Evolutionary conservation across 2,888 invertebrate genomes (phyloP).

Genomic region (Caenorhabditis wallacei): DNA sequence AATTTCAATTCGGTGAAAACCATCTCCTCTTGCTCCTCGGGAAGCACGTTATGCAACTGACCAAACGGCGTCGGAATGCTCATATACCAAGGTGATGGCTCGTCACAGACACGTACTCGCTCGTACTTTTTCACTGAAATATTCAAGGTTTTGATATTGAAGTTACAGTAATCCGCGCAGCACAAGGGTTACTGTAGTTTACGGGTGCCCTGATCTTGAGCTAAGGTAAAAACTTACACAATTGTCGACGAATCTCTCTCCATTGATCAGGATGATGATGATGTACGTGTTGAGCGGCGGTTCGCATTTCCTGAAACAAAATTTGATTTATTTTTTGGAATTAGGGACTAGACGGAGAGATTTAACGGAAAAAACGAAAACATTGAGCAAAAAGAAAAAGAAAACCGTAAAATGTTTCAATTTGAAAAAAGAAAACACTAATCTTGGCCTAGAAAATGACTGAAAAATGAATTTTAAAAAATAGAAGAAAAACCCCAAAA

Average conservation of each 20-base stretch:
- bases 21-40: conserved; percentile 62
- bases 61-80: conserved; percentile 53
- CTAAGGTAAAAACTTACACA: conserved; percentile 31
- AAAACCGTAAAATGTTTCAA: conserved; percentile 9
- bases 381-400: conserved; percentile 16
- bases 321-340: background rate
- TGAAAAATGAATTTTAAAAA: background rate
- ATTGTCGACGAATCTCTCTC: conserved; percentile 40
- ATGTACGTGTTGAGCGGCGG: conserved; percentile 10
- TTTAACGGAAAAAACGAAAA: background rate
- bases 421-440: background rate
- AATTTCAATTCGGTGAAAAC: conserved; percentile 58
- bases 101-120: conserved; percentile 44
- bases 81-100: conserved; percentile 63
- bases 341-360: background rate
- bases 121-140: conserved; percentile 51
- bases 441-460: background rate
- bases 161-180: no score
- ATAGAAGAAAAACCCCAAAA: background rate
- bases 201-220: no score
- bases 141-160: background rate
- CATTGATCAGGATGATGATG: conserved; percentile 21
- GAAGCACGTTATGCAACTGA: conserved; percentile 55
- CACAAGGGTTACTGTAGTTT: no score
- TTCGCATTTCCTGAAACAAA: conserved; percentile 15